phyloP scores from a whole-genome alignment of 2,797 vertebrate species.

The Peromyscus attwateri region DNA sequence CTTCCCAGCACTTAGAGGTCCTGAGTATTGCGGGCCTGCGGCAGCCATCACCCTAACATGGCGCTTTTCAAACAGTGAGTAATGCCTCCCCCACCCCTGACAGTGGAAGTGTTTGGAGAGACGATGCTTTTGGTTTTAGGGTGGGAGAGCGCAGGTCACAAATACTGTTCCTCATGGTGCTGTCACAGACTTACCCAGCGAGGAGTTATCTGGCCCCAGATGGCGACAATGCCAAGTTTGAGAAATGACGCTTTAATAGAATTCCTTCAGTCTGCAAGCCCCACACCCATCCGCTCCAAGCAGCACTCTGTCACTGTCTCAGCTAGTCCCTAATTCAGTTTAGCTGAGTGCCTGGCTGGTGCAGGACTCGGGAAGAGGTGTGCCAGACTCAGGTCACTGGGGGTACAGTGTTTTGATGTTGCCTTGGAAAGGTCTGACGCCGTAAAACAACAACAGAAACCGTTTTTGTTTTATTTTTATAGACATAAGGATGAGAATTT shows the following conservation, averaged over 20 bases:
- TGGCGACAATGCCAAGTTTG: not conserved
- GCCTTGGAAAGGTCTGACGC: not conserved
- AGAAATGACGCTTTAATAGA: not conserved
- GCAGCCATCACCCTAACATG: not conserved
- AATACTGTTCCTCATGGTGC: no score
- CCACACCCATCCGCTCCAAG: not conserved
- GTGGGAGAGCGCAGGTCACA: not conserved
- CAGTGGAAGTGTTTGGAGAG: not conserved
- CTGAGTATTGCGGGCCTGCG: not conserved
- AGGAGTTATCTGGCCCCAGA: not conserved
- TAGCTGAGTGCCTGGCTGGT: not conserved
- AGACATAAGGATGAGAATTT: not conserved
- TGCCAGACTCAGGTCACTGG: not conserved
- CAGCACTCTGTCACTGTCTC: not conserved
- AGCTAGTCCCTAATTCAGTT: no score
- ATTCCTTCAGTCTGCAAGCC: not conserved
- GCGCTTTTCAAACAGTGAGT: not conserved
- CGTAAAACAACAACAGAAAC: not conserved
- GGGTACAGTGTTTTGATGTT: not conserved
- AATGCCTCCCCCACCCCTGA: not conserved
- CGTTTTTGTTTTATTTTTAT: not conserved
- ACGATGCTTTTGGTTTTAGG: not conserved
- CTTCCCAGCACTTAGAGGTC: not conserved
- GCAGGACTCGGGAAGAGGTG: rapidly evolving
- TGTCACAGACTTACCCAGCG: not conserved